Percentiles rank a stretch among this genome's conserved stretches.
Evolutionary conservation across 2,797 vertebrate species (phyloP).

Genomic region (Phrynocephalus forsythii): DNA sequence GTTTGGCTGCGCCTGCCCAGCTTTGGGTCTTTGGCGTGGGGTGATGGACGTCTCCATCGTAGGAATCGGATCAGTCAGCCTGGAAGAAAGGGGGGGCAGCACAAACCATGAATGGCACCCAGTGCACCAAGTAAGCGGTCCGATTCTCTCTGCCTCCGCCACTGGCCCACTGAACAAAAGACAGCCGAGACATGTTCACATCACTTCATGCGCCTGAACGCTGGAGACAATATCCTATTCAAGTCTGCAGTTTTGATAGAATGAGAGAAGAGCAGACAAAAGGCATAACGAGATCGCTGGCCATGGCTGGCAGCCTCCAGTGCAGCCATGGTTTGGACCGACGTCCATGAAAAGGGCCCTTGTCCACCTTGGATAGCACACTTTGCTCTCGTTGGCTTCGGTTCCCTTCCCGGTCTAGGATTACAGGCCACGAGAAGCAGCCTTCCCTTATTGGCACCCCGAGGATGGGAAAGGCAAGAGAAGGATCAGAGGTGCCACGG

Average conservation of each 20-base stretch:
- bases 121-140: too few relatives aligned
- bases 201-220: slow-evolving; percentile 24
- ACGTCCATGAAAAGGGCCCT: slow-evolving; percentile 6
- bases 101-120: neutral
- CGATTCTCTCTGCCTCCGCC: neutral
- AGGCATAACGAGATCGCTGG: slow-evolving; percentile 36
- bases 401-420: neutral
- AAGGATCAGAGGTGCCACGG: too few relatives aligned
- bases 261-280: slow-evolving; percentile 33
- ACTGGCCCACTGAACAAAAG: neutral
- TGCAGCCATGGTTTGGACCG: slow-evolving; percentile 10
- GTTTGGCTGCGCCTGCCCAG: slow-evolving; percentile 93
- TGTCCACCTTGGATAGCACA: neutral
- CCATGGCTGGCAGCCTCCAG: slow-evolving; percentile 49
- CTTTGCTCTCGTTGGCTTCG: neutral
- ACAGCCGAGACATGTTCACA: slow-evolving; percentile 54
- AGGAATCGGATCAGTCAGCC: slow-evolving; percentile 94
- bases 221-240: slow-evolving; percentile 16
- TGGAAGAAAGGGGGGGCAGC: slow-evolving; percentile 61
- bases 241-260: slow-evolving; percentile 38
- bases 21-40: slow-evolving; percentile 96
- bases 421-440: neutral
- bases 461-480: too few relatives aligned
- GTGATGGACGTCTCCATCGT: slow-evolving; percentile 96
- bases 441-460: neutral